Evolutionary conservation across 2,888 invertebrate species (phyloP), one percentile per base, ranked within the genome.

Genomic region (Troilus luridus): DNA sequence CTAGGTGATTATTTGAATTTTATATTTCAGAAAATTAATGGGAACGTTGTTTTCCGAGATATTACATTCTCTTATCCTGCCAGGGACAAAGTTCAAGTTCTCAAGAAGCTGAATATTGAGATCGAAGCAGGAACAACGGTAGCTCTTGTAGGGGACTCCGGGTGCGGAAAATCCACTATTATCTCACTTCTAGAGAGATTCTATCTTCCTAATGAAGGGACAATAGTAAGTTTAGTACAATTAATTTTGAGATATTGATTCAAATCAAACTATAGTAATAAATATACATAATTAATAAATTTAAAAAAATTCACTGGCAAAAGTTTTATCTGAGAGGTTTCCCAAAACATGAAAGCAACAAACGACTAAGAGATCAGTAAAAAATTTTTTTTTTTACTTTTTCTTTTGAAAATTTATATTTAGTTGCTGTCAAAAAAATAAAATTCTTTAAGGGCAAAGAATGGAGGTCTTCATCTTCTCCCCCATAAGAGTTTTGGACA

Each of bases 11-110:
- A 10, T 62, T 62, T 19, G 62, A 21, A 7, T 62, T 21, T 10
- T 64, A 14, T 7, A 64, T 67, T 67, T 67, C 7, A 67, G 67
- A 14, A 67, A 19, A 67, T 67, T 10, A 94, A 95, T 14, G 98
- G 98, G 12, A 95, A 96, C 93, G 96, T 98, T 0, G 95, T 95
- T 88, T 97, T 97, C 93, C 95, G 96, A 91, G 95, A 96, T 67
- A 96, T 98, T 0, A 94, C 95, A 0, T 91, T 91, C 88, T 56
- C 85, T 9, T 91, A 91, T 19, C 91, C 91, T 17, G 62, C 81
- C 17, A 54, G 91, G 24, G 19, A 81, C 6, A 62, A 90, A 19
- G 88, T 85, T 3, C 56, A 59, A 56, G 58, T 91, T 88, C 64
- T 91, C 11, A 89, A 64, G 17, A 89, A 88, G 19, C 64, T 91